Base-by-base conservation (phyloP, 2,888 invertebrate species). In the Melieria omissa region DNA sequence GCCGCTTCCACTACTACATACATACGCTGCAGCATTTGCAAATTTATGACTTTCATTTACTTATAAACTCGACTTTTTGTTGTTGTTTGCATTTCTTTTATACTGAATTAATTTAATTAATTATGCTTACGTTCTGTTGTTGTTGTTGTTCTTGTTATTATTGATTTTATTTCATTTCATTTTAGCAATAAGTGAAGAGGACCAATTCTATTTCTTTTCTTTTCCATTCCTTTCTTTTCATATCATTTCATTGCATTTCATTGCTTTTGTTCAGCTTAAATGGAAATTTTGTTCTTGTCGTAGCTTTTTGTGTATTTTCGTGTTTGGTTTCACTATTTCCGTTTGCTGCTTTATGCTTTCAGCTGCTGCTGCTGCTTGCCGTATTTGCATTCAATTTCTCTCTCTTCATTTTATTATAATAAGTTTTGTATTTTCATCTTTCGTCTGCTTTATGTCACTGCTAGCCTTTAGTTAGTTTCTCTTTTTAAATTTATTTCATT, bases 161-260 rank as follows among this genome's bases (percentile, higher is more conserved):
- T 73, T 76, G 65, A 71, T 65, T 54, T 72, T 46, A 64, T 71
- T 61, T 72, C 72, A 68, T 74, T 71, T 64, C 61, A 72, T 75
- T 77, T 80, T 78, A 78, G 74, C 79, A 80, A 79, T 83, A 80
- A 82, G 81, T 83, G 80, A 82, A 83, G 82, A 79, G 78, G 78
- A 79, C 80, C 80, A 80, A 77, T 80, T 80, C 80, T 75, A 65
- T 60, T 61, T 42, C 29, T 47, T 6, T 46, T n/a, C 46, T 12
- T 14, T 29, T 46, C 8, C 12, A 12, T 67, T 60, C 9, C 9
- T 60, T 47, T 16, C n/a, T 16, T 47, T 57, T 54, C 49, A 14
- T 60, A n/a, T 75, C 79, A 79, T 78, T 80, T 29, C 29, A 29
- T 78, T 80, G 2, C 29, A 29, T 29, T 29, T 29, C 29, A 29